Percentiles rank a stretch among this genome's conserved stretches.
These are phyloP conservation scores for Tetragonula clypearis DNA, from an alignment of 1,140 invertebrate genomes.

Conservation along the genomic window DNA sequence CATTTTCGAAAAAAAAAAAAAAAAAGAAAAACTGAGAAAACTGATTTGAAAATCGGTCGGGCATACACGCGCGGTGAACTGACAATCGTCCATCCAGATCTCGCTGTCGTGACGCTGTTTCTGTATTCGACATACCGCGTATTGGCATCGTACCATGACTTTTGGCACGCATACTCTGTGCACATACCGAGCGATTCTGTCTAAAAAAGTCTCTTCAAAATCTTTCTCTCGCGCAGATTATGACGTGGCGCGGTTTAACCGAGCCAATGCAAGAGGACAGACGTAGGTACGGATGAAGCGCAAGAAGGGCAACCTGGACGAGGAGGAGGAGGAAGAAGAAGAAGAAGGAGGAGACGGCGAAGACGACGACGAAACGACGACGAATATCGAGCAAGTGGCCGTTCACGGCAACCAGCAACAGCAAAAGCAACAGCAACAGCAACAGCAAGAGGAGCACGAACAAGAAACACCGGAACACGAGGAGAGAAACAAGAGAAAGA, in stretches of 20 bases:
- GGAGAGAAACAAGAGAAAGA: background rate
- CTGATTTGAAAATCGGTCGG: too few relatives aligned
- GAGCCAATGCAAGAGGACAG: constrained; percentile 33
- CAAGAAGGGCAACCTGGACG: constrained; percentile 52
- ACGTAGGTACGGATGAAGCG: constrained; percentile 62
- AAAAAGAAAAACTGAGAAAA: too few relatives aligned
- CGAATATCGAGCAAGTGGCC: too few relatives aligned
- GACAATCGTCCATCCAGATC: too few relatives aligned
- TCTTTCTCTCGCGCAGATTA: constrained; percentile 52
- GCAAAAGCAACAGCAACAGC: background rate
- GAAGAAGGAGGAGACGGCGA: constrained; percentile 46
- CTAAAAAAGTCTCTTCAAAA: background rate
- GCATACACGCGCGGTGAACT: too few relatives aligned
- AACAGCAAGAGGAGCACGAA: background rate
- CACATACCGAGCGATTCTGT: too few relatives aligned
- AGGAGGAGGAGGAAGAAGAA: constrained; percentile 63
- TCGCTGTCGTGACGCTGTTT: too few relatives aligned
- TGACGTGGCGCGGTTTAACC: constrained; percentile 56
- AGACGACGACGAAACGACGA: constrained; percentile 13
- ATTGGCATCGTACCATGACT: too few relatives aligned
- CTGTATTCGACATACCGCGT: too few relatives aligned
- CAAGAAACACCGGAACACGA: constrained; percentile 33
- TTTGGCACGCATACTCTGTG: too few relatives aligned
- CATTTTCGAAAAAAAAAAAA: too few relatives aligned
- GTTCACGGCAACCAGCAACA: background rate